Evolutionary conservation across 2,888 invertebrate species (phyloP).

Genomic region (Thereva nobilitata): DNA sequence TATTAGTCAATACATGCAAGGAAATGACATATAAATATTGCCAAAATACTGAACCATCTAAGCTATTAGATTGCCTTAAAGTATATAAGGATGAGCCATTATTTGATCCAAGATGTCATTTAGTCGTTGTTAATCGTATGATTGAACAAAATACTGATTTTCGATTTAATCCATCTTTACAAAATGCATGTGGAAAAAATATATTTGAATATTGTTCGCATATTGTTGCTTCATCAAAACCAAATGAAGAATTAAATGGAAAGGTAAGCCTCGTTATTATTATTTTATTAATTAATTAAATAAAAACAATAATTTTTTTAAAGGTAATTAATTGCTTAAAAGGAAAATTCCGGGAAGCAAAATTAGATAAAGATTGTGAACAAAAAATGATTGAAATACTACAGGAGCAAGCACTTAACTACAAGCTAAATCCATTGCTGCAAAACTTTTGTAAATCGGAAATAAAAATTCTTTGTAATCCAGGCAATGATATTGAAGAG

Average conservation of each 20-base stretch:
- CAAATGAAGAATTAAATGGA: constrained; percentile 78
- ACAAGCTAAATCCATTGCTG: constrained; percentile 85
- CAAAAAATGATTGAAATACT: constrained; percentile 80
- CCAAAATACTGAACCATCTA: constrained; percentile 68
- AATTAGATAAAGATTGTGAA: constrained; percentile 76
- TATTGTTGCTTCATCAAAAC: constrained; percentile 62
- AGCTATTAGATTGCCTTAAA: constrained; percentile 78
- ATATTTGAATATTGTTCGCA: constrained; percentile 73
- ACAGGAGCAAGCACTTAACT: constrained; percentile 87
- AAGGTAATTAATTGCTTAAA: constrained; percentile 77
- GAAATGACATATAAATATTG: constrained; percentile 87
- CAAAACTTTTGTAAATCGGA: constrained; percentile 78
- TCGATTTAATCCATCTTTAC: constrained; percentile 83
- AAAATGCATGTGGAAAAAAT: constrained; percentile 79
- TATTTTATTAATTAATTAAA: neutral
- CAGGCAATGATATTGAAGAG: constrained; percentile 52
- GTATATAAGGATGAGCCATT: constrained; percentile 73
- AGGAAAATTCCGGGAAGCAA: constrained; percentile 74
- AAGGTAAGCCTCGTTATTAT: constrained; percentile 57
- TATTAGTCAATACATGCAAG: constrained; percentile 80
- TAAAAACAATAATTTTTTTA: constrained; percentile 21
- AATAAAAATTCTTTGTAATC: constrained; percentile 67
- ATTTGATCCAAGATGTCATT: constrained; percentile 82
- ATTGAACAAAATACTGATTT: constrained; percentile 90
- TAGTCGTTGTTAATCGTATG: constrained; percentile 84